A percentile compares a stretch with the other conserved stretches of the same genome.
phyloP scores from a whole-genome alignment of 1,140 invertebrate genomes.

The Apocrypta bakeri region DNA sequence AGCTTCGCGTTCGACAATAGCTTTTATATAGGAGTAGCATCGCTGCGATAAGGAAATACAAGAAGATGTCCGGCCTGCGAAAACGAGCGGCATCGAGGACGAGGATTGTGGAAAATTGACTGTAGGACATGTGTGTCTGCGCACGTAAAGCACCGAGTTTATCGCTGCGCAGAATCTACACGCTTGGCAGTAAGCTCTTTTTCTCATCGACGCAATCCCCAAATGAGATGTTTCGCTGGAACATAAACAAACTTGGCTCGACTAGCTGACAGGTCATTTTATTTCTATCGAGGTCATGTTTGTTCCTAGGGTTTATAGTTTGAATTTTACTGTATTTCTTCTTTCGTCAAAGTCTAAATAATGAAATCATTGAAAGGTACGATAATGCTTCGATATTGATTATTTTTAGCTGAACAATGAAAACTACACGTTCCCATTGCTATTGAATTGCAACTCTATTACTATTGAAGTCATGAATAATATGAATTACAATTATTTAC shows the following conservation, averaged over 20 bases:
- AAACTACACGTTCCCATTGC: too few species aligned
- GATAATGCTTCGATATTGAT: too few species aligned
- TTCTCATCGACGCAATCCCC: constrained; percentile 11
- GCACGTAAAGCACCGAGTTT: constrained; percentile 4
- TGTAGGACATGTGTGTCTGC: neutral
- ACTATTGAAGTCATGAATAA: too few species aligned
- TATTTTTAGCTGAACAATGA: too few species aligned
- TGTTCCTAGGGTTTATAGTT: neutral
- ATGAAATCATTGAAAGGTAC: too few species aligned
- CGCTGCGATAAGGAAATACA: neutral
- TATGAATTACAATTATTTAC: too few species aligned
- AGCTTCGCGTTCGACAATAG: neutral
- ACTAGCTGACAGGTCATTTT: neutral
- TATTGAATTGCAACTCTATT: too few species aligned
- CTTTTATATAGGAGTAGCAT: neutral
- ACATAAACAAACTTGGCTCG: neutral
- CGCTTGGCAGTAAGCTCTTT: neutral
- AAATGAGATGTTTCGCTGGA: neutral
- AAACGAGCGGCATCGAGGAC: neutral
- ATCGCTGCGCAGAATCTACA: neutral
- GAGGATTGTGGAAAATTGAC: constrained; percentile 17
- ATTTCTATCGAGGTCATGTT: neutral
- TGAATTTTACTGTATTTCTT: neutral
- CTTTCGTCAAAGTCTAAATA: too few species aligned
- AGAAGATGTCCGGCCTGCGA: neutral